These are phyloP conservation scores for Centropus bengalensis DNA, from an alignment of 2,113 vertebrate species.

Conservation along the genomic window DNA sequence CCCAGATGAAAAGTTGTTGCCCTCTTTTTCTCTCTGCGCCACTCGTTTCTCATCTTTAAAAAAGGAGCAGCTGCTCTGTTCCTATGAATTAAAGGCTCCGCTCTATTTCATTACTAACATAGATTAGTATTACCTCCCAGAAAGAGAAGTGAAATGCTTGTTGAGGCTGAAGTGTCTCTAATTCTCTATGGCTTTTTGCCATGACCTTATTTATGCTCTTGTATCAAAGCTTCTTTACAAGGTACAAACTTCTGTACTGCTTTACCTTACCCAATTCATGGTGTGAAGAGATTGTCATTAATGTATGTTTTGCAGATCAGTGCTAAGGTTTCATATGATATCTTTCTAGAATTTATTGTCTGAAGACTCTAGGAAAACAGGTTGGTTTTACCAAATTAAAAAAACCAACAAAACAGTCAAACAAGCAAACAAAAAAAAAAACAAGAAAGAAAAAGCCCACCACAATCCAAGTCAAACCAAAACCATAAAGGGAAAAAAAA, in stretches of 20 bases:
- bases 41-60: not conserved
- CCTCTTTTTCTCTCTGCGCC: not conserved
- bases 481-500: too few species aligned
- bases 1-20: not conserved
- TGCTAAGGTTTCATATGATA: not conserved
- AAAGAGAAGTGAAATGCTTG: not conserved
- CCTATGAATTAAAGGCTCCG: not conserved
- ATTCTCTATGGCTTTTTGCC: not conserved
- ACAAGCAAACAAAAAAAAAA: not conserved
- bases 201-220: not conserved
- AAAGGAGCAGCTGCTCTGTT: not conserved
- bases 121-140: not conserved
- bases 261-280: not conserved
- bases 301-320: not conserved
- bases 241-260: rapidly evolving
- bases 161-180: not conserved
- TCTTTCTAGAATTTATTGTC: not conserved
- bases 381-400: not conserved
- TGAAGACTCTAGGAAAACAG: not conserved
- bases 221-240: not conserved
- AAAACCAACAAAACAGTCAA: not conserved
- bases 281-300: not conserved
- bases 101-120: not conserved
- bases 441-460: too few species aligned
- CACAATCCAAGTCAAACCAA: too few species aligned